These are phyloP conservation scores for Scleropages formosus DNA, from an alignment of 2,797 vertebrate genomes.

Conservation along the genomic window DNA sequence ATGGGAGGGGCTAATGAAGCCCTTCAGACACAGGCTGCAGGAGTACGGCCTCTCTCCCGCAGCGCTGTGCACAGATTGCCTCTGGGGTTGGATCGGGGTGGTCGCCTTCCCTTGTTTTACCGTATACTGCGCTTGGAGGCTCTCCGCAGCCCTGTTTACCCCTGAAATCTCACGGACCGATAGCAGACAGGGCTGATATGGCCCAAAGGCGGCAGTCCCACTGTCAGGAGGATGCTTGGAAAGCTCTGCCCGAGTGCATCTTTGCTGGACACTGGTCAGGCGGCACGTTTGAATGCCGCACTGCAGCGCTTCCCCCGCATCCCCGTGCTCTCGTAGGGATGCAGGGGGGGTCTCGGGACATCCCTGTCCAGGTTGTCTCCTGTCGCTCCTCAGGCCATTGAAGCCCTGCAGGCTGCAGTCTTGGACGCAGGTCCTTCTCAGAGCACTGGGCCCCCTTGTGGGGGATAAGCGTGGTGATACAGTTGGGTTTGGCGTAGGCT, in stretches of 20 bases:
- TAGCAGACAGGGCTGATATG: background rate
- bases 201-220: background rate
- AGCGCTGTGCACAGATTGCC: constrained; percentile 31
- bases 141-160: constrained; percentile 9
- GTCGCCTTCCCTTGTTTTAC: background rate
- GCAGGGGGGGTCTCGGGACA: background rate
- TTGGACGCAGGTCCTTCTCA: background rate
- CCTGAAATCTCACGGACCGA: constrained; percentile 31
- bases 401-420: background rate
- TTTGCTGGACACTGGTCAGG: background rate
- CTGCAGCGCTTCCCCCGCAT: background rate
- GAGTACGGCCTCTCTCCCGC: constrained; percentile 42
- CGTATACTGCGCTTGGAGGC: constrained; percentile 8
- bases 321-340: background rate
- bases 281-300: background rate
- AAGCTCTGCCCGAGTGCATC: background rate
- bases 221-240: background rate
- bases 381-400: background rate
- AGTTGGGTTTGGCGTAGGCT: background rate
- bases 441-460: background rate
- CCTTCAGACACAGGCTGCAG: constrained; percentile 33
- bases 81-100: background rate
- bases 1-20: constrained; percentile 56
- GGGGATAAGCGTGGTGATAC: background rate
- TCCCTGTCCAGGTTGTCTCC: background rate